phyloP scores from a whole-genome alignment of 2,888 invertebrate genomes.

The Pseudoips prasinana region DNA sequence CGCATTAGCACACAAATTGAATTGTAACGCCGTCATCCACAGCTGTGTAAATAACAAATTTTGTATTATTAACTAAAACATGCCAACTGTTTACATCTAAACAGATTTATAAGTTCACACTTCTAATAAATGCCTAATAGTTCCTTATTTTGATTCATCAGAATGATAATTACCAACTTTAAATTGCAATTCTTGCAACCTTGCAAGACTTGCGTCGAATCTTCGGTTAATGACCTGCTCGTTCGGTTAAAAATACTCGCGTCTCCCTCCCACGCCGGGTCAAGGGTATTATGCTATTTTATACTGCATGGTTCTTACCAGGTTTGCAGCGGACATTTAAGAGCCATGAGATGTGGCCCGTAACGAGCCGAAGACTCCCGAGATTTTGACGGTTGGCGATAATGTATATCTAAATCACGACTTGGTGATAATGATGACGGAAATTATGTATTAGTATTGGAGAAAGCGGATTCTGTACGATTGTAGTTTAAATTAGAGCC shows the following conservation, averaged over 20 bases:
- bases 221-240: conserved; percentile 59
- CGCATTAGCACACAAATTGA: conserved; percentile 43
- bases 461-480: too few relatives aligned
- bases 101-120: conserved; percentile 1
- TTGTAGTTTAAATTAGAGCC: too few relatives aligned
- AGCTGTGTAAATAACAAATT: conserved; percentile 38
- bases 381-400: conserved; percentile 10
- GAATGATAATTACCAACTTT: conserved; percentile 29
- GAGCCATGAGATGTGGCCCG: conserved; percentile 14
- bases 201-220: conserved; percentile 41
- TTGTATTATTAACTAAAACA: conserved; percentile 8
- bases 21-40: conserved; percentile 27
- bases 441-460: too few relatives aligned
- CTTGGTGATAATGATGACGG: conserved; percentile 4
- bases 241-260: conserved; percentile 60
- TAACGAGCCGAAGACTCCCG: conserved; percentile 9
- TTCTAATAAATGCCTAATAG: too few relatives aligned
- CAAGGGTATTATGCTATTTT: conserved; percentile 55
- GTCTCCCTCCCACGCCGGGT: conserved; percentile 64
- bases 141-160: conserved; percentile 11
- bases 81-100: conserved; percentile 10
- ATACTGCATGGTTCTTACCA: conserved; percentile 34
- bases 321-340: conserved; percentile 12
- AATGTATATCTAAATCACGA: conserved; percentile 25
- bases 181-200: conserved; percentile 35